A percentile compares a stretch with the other conserved stretches of the same genome.
Evolutionary conservation across 2,888 invertebrate species (phyloP).

Genomic region (Hydraecia micacea): DNA sequence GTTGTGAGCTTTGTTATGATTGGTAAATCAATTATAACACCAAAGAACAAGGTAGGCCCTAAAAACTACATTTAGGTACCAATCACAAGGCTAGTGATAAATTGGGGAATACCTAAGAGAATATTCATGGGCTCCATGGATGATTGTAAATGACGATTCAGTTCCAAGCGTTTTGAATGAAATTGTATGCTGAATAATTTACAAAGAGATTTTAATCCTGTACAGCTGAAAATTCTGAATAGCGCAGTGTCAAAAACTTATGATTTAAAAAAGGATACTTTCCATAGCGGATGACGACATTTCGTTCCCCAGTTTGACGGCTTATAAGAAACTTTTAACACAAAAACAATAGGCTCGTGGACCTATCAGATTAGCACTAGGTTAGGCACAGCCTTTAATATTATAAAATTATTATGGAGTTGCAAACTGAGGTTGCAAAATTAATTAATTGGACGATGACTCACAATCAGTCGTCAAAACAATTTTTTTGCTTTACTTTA

Average conservation of each 20-base stretch:
- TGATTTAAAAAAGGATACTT: conserved; percentile 94
- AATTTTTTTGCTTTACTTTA: conserved; percentile 49
- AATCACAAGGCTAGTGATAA: conserved; percentile 41
- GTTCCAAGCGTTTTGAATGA: not conserved
- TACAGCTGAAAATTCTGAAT: conserved; percentile 41
- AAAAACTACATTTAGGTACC: not conserved
- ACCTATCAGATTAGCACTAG: conserved; percentile 66
- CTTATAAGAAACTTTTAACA: conserved; percentile 72
- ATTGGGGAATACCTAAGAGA: conserved; percentile 48
- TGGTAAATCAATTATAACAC: not conserved
- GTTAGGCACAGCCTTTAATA: conserved; percentile 44
- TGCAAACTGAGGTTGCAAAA: conserved; percentile 31
- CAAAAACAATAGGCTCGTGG: conserved; percentile 69
- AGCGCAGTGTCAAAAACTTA: conserved; percentile 46
- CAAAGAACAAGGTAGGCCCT: not conserved
- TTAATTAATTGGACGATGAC: conserved; percentile 63
- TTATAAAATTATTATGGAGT: conserved; percentile 32
- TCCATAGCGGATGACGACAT: conserved; percentile 97
- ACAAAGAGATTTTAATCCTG: conserved; percentile 14
- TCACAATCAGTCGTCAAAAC: conserved; percentile 64
- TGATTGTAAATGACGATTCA: not conserved
- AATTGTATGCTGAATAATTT: not conserved
- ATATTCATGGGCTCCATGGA: conserved; percentile 48
- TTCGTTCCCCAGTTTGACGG: conserved; percentile 95
- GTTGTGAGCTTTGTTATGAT: not conserved